Evolutionary conservation across 2,888 invertebrate species (phyloP), one percentile per base, ranked within the genome.

Genomic region (Heliconius sara): DNA sequence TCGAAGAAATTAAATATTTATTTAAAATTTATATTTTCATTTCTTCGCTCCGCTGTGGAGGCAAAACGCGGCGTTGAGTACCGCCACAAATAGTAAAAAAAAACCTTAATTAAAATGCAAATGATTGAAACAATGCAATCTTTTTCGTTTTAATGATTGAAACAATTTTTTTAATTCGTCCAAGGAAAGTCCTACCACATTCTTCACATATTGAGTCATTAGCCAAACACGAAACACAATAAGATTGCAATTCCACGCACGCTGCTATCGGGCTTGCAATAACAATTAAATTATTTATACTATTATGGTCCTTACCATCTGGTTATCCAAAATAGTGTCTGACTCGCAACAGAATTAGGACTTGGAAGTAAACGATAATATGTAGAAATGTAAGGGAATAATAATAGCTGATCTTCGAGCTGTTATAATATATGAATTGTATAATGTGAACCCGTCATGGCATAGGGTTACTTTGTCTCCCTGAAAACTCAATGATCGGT

Each of bases 201-300:
- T 70, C 43, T 25, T 68, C 16, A 43, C 2, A 39, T 13, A 25
- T 43, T 43, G 68, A 70, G 13, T 70, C 68, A 70, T 70, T 16
- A 70, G 68, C 68, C 43, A 43, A 70, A 70, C 39, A 43, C 4
- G 13, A n/a, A 5, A n/a, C 13, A 39, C n/a, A n/a, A 25, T 63
- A 63, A 25, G 13, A 70, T 70, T 70, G 25, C 68, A 70, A 70
- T 70, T 70, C 68, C 39, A 70, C 25, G 25, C 16, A 43, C 43
- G 68, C 43, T 43, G 43, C 68, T 13, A 13, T 68, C 39, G 13
- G 4, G 39, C 25, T 4, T 43, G 68, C n/a, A 5, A 25, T 19
- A 70, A 70, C 68, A 70, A 70, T 70, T 43, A 70, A 43, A 70
- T n/a, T 70, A 25, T 43, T 70, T 70, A 70, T n/a, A 25, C 25